Evolutionary conservation across 1,140 invertebrate genomes (phyloP).

Genomic region (Aphelenchoides fujianensis): DNA sequence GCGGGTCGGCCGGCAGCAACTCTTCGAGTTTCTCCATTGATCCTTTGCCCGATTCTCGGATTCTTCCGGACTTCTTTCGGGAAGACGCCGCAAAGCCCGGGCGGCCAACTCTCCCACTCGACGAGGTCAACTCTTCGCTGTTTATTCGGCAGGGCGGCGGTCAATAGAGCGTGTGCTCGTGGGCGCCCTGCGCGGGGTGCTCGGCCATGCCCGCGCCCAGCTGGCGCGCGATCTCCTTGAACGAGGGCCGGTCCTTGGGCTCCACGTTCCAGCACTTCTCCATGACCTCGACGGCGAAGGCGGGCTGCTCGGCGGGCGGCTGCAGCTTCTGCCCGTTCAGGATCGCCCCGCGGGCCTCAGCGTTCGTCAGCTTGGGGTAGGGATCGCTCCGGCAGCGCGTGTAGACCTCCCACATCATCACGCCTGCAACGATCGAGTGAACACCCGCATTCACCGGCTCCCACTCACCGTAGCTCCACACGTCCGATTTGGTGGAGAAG

Average conservation of each 20-base stretch:
- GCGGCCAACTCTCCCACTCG: too few species aligned
- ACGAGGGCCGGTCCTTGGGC: background rate
- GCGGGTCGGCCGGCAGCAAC: background rate
- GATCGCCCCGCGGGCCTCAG: conserved; percentile 7
- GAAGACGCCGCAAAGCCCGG: too few species aligned
- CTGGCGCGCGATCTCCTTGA: background rate
- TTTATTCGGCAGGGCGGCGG: too few species aligned
- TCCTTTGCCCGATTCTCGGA: background rate
- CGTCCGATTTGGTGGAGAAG: conserved; percentile 19
- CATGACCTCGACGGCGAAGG: background rate
- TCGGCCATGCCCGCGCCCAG: background rate
- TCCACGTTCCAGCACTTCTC: conserved; percentile 1
- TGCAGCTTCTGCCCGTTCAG: conserved; percentile 10
- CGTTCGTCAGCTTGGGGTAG: conserved; percentile 15
- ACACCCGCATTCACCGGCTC: background rate
- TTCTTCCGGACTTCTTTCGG: too few species aligned
- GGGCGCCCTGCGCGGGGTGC: too few species aligned
- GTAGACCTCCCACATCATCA: conserved; percentile 26
- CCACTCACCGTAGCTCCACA: conserved; percentile 16
- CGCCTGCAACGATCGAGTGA: background rate
- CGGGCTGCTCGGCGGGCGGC: background rate
- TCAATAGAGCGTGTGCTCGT: too few species aligned
- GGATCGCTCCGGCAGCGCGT: conserved; percentile 24
- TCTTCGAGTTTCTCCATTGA: background rate
- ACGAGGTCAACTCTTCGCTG: too few species aligned